phyloP scores from a whole-genome alignment of 1,140 invertebrate genomes.

The Teleogryllus occipitalis region DNA sequence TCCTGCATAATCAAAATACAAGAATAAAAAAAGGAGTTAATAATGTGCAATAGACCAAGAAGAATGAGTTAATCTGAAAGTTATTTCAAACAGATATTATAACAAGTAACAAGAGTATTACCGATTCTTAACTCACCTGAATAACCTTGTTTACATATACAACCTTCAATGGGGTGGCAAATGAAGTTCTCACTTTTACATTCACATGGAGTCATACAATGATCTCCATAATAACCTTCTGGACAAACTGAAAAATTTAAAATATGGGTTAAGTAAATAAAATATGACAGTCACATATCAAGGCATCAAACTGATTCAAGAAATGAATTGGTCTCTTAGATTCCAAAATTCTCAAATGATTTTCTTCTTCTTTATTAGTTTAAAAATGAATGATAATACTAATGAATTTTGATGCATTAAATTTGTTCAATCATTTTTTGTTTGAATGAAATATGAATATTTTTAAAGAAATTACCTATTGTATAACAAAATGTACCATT shows the following conservation, averaged over 20 bases:
- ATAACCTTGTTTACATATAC: constrained; percentile 69
- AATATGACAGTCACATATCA: too few relatives aligned
- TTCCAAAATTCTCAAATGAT: too few relatives aligned
- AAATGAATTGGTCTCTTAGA: too few relatives aligned
- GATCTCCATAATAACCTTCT: constrained; percentile 80
- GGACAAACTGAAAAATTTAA: constrained; percentile 60
- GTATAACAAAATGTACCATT: too few relatives aligned
- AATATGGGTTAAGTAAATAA: not conserved
- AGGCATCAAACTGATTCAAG: too few relatives aligned
- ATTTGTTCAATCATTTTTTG: too few relatives aligned
- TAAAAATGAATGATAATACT: too few relatives aligned
- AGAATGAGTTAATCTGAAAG: not conserved
- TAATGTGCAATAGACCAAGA: not conserved
- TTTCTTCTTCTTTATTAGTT: too few relatives aligned
- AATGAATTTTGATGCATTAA: too few relatives aligned
- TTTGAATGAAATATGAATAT: too few relatives aligned
- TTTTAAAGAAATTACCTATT: too few relatives aligned
- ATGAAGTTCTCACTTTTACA: constrained; percentile 68
- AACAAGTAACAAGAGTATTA: not conserved
- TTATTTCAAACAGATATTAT: not conserved
- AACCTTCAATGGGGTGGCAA: constrained; percentile 73
- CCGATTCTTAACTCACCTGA: constrained; percentile 41
- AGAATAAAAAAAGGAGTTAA: not conserved
- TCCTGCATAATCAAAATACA: constrained; percentile 30
- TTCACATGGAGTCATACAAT: constrained; percentile 72